Evolutionary conservation across 2,888 invertebrate genomes (phyloP), one percentile per base, ranked within the genome.

Genomic region (Zootermopsis nevadensis): DNA sequence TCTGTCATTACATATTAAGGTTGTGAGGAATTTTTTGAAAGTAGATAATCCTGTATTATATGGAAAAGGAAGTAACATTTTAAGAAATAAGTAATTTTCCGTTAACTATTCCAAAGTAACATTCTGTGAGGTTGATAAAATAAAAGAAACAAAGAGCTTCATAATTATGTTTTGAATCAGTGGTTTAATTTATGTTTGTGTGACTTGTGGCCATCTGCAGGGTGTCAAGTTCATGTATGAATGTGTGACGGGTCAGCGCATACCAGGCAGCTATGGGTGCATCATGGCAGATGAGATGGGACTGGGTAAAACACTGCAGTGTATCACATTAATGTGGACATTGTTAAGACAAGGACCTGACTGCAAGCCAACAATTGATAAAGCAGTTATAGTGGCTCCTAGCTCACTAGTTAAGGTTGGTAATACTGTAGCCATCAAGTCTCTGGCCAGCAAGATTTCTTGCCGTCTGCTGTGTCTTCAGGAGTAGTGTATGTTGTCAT

Each of bases 251-350:
- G 99, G 99, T 0, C 91, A 93, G 66, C 95, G 97, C 87, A 97
- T 98, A 86, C 95, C 95, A 83, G 92, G 93, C 84, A 95, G 95
- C 42, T 95, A 93, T 89, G 99, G 99, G 0, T 99, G 99, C 87
- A 99, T 99, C 77, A 99, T 99, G 99, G 99, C 99, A 4, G 99
- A 99, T 90, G 99, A 99, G 92, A 99, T 99, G 99, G 99, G 97
- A 80, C 91, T 99, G 55, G 99, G 99, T 1, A 99, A 99, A 90
- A 99, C 99, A 0, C 90, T 99, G 19, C 99, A 99, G 89, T 99
- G 99, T 89, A 98, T 99, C 83, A 96, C 99, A 0, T 90, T 99
- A 22, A 91, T 99, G 30, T 99, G 99, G 99, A 98, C 99, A 0
- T 90, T 99, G 33, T 89, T 99, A 86, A 92, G 95, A 66, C 99